Evolutionary conservation across 1,140 invertebrate genomes (phyloP).

Genomic region (Centruroides sculpturatus): DNA sequence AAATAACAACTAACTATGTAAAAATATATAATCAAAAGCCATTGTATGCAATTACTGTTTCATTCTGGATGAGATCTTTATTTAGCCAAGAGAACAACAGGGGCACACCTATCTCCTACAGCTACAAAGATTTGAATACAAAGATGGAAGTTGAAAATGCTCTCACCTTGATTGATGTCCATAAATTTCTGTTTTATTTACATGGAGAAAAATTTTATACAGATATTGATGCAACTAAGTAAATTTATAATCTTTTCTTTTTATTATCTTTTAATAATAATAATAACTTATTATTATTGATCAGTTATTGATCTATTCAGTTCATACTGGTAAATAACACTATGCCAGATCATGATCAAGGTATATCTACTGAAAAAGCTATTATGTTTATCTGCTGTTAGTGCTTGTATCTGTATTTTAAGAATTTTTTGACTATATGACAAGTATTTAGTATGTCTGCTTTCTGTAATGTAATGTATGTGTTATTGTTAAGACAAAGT

Average conservation of each 20-base stretch:
- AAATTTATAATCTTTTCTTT: neutral
- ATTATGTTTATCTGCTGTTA: too few species aligned
- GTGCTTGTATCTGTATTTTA: too few species aligned
- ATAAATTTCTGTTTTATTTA: constrained; percentile 5
- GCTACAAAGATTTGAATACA: neutral
- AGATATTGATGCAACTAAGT: constrained; percentile 4
- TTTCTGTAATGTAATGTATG: too few species aligned
- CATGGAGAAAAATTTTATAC: constrained; percentile 7
- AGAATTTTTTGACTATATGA: too few species aligned
- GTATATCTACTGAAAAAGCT: too few species aligned
- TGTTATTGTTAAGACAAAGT: too few species aligned
- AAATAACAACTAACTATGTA: constrained; percentile 4
- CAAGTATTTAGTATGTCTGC: too few species aligned
- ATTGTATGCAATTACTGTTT: constrained; percentile 7
- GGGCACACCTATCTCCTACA: constrained; percentile 8
- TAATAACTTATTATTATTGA: too few species aligned
- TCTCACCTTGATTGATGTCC: constrained; percentile 4
- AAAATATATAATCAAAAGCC: neutral
- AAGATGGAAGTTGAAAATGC: constrained; percentile 6
- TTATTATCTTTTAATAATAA: too few species aligned
- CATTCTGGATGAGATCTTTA: constrained; percentile 7
- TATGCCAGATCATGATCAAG: too few species aligned
- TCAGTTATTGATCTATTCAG: too few species aligned
- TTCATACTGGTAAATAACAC: too few species aligned
- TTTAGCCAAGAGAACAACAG: neutral